A percentile compares a stretch with the other conserved stretches of the same genome.
phyloP scores from a whole-genome alignment of 2,797 vertebrate genomes.

The Sebastes trivittatus region DNA sequence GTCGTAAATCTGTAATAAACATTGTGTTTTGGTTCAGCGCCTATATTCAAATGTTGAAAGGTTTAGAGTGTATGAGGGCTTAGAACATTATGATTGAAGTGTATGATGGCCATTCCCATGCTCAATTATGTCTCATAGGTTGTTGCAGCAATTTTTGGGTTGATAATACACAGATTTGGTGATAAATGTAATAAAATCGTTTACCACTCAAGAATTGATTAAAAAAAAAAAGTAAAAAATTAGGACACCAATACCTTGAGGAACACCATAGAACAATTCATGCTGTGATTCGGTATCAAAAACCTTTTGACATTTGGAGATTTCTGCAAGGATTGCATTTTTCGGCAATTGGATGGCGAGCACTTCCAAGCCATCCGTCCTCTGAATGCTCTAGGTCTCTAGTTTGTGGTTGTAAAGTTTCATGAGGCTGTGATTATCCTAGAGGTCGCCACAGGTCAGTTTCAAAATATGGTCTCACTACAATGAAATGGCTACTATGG shows the following conservation, averaged over 20 bases:
- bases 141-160: background rate
- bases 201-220: background rate
- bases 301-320: background rate
- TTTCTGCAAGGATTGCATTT: background rate
- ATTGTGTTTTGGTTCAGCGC: background rate
- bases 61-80: background rate
- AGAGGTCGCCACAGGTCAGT: background rate
- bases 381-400: background rate
- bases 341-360: fast-evolving
- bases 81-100: background rate
- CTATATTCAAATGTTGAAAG: background rate
- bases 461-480: background rate
- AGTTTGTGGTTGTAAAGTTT: background rate
- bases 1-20: background rate
- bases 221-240: background rate
- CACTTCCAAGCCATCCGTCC: background rate
- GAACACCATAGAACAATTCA: too few relatives aligned
- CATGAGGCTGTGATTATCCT: background rate
- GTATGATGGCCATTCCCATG: background rate
- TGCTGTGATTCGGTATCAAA: background rate
- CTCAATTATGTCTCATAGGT: background rate
- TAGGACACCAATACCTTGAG: background rate
- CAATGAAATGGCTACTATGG: background rate
- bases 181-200: too few relatives aligned
- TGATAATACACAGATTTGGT: too few relatives aligned